A percentile compares a stretch with the other conserved stretches of the same genome.
Conservation (phyloP, 2,113 vertebrate species). For the Thymallus thymallus region DNA sequence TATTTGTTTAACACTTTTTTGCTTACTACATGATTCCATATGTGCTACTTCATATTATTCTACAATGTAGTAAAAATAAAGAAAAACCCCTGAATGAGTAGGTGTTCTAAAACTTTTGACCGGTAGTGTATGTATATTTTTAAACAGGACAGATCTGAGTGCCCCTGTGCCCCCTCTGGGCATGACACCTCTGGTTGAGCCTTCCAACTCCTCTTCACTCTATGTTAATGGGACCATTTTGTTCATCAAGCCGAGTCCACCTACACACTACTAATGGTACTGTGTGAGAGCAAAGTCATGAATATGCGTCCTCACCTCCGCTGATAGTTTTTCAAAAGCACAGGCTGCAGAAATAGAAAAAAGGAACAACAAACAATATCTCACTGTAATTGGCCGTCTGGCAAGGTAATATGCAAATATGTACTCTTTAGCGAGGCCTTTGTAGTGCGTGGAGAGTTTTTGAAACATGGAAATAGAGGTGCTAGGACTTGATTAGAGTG, state of each 20-base stretch:
- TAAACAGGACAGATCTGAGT: no score
- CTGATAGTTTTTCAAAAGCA: slow-evolving; percentile 51
- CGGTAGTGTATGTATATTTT: no score
- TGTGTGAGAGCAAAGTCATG: slow-evolving; percentile 41
- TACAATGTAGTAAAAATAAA: no score
- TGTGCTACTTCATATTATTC: no score
- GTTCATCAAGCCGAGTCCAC: slow-evolving; percentile 52
- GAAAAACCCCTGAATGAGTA: no score
- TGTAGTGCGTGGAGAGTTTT: slow-evolving; percentile 45
- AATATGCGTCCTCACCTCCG: slow-evolving; percentile 59
- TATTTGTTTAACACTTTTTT: no score
- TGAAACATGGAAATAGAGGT: slow-evolving; percentile 18
- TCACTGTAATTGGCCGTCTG: slow-evolving; percentile 47
- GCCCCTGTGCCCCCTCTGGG: no score
- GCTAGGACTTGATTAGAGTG: slow-evolving; percentile 44
- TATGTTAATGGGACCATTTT: slow-evolving; percentile 50
- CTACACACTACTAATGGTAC: slow-evolving; percentile 54
- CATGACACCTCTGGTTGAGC: background rate
- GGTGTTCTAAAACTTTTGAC: no score
- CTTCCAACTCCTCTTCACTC: slow-evolving; percentile 2
- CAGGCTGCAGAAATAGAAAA: slow-evolving; percentile 40
- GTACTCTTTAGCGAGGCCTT: slow-evolving; percentile 23
- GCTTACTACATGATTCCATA: no score
- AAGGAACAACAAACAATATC: slow-evolving; percentile 55
- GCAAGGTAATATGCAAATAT: slow-evolving; percentile 61